A percentile compares a stretch with the other conserved stretches of the same genome.
These are phyloP conservation scores for Polietes domitor DNA, from an alignment of 2,888 invertebrate species.

Conservation along the genomic window DNA sequence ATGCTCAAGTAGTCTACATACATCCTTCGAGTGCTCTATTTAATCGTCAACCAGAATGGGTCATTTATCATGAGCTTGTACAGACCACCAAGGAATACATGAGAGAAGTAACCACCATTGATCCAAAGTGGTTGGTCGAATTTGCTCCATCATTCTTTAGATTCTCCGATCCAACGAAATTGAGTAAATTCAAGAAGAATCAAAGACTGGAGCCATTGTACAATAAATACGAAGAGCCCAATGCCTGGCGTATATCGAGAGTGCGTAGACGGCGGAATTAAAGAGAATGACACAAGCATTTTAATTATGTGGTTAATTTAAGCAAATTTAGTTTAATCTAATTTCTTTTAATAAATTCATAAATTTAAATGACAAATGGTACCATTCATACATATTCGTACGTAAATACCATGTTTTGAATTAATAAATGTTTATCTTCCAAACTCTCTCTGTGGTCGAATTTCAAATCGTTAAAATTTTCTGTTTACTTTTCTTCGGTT, in stretches of 20 bases:
- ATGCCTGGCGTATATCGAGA: slow-evolving; percentile 99
- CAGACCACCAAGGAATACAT: slow-evolving; percentile 99
- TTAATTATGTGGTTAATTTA: neutral
- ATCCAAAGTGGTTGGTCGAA: slow-evolving; percentile 99
- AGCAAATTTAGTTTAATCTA: neutral
- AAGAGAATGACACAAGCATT: slow-evolving; percentile 62
- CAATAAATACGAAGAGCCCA: slow-evolving; percentile 99
- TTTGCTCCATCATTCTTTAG: slow-evolving; percentile 99
- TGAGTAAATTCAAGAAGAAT: slow-evolving; percentile 99
- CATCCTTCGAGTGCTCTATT: slow-evolving; percentile 99
- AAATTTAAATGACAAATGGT: neutral
- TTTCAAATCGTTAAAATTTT: too few relatives aligned
- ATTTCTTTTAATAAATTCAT: neutral
- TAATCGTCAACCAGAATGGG: slow-evolving; percentile 99
- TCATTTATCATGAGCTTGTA: slow-evolving; percentile 98
- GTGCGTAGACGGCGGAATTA: slow-evolving; percentile 94
- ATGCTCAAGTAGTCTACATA: slow-evolving; percentile 98
- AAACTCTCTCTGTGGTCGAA: too few relatives aligned
- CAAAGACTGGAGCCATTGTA: slow-evolving; percentile 98
- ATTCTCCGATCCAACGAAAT: slow-evolving; percentile 98
- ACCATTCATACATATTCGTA: too few relatives aligned
- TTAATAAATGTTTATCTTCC: too few relatives aligned
- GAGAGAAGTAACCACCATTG: slow-evolving; percentile 98
- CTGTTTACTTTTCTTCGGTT: too few relatives aligned
- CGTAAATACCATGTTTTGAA: too few relatives aligned